These are phyloP conservation scores for Cherax destructor DNA, from an alignment of 1,140 invertebrate genomes.

Conservation along the genomic window DNA sequence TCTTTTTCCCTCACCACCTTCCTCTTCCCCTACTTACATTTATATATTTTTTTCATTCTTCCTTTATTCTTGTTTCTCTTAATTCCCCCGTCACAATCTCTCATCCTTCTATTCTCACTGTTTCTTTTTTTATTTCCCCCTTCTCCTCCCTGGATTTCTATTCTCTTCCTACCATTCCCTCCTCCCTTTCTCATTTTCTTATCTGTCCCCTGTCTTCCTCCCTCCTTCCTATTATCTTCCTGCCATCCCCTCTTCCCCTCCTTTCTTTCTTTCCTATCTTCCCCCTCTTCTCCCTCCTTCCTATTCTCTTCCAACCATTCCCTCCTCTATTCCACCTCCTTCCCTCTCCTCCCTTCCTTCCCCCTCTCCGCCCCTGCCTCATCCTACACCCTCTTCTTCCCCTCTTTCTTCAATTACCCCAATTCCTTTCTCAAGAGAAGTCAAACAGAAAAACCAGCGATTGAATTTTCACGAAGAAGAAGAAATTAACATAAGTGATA, in stretches of 20 bases:
- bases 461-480: no score
- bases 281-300: neutral
- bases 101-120: neutral
- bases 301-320: no score
- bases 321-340: constrained; percentile 3
- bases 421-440: no score
- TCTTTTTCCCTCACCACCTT: neutral
- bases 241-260: neutral
- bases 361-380: neutral
- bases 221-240: no score
- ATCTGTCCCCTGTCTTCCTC: neutral
- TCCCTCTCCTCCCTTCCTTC: neutral
- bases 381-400: neutral
- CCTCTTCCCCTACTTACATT: neutral
- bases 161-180: neutral
- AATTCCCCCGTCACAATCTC: neutral
- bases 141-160: neutral
- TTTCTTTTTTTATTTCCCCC: neutral
- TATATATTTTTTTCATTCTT: no score
- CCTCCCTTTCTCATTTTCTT: neutral
- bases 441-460: no score
- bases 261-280: neutral
- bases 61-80: neutral
- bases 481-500: no score
- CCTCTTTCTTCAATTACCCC: no score